Evolutionary conservation across 1,140 invertebrate genomes (phyloP), one percentile per base, ranked within the genome.

Genomic region (Diachasmimorpha longicaudata): DNA sequence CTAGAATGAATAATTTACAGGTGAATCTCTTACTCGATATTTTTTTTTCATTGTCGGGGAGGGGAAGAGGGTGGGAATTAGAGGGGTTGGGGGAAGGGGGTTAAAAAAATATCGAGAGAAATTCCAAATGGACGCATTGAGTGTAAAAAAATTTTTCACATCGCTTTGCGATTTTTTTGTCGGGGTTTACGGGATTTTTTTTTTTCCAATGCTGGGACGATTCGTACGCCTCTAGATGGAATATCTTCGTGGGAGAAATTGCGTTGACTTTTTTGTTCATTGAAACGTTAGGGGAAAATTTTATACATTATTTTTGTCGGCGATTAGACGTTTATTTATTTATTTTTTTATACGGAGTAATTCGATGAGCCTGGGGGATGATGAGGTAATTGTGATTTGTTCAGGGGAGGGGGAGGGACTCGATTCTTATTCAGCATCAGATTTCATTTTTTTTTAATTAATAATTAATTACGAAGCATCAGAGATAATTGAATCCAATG

Each of bases 1-100:
- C 63, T 72, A 72, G 36, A 68, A 67, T 72, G 75, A 76, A 68
- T 37, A 67, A 76, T 76, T 72, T 76, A 68, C 75, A 76, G 70
- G 55, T 19, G 75, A 76, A 21, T 66, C 23, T 55, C 46, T 37
- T 13, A 63, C 39, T 69, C 46, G 37, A 8, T 19, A 72, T 72
- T 46, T 42, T 55, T 55, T 72, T 58, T 72, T 21, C 11, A 31
- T 72, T 36, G 31, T 58, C 23, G 19, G 19, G 19, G 58, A 4
- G 23, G 23, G 23, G 14, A 63, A 6, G 31, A 31, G 6, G 31
- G 31, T 31, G 31, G 6, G 31, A 3, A 31, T 31, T 31, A 2
- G 31, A 31, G 31, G 31, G 6, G 6, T 31, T 63, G 14, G 1
- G 9, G 39, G n/a, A n/a, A n/a, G 39, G 39, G 39, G 11, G 13